Evolutionary conservation across 2,888 invertebrate species (phyloP).

Genomic region (Smittia aterrima): DNA sequence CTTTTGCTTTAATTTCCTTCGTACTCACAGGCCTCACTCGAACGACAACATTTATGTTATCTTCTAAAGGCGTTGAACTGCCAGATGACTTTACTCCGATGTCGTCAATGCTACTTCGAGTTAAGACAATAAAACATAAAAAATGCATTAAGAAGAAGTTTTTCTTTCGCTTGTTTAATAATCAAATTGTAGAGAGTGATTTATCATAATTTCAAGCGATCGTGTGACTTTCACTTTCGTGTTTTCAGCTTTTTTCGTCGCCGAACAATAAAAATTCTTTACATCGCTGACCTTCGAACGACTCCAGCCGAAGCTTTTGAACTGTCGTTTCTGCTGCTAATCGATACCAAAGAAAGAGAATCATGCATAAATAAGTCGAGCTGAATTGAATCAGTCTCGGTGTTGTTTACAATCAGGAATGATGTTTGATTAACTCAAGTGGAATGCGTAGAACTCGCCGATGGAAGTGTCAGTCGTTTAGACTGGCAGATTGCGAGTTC

Average conservation of each 20-base stretch:
- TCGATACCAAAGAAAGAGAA: neutral
- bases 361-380: neutral
- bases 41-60: slow-evolving; percentile 39
- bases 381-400: neutral
- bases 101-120: slow-evolving; percentile 19
- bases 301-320: slow-evolving; percentile 14
- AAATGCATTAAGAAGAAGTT: neutral
- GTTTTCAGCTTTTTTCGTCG: slow-evolving; percentile 7
- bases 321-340: neutral
- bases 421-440: too few species aligned
- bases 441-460: too few species aligned
- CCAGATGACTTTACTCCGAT: slow-evolving; percentile 20
- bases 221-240: slow-evolving; percentile 36
- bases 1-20: slow-evolving; percentile 68
- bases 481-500: too few species aligned
- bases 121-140: neutral
- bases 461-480: too few species aligned
- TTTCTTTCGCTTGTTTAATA: too few species aligned
- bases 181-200: neutral
- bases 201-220: slow-evolving; percentile 13
- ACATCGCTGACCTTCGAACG: slow-evolving; percentile 11
- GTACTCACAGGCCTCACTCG: slow-evolving; percentile 78
- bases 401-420: too few species aligned
- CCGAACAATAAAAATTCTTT: neutral
- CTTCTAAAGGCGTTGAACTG: slow-evolving; percentile 27